A percentile compares a stretch with the other conserved stretches of the same genome.
These are phyloP conservation scores for Ephialtes manifestator DNA, from an alignment of 2,888 invertebrate genomes.

Conservation along the genomic window DNA sequence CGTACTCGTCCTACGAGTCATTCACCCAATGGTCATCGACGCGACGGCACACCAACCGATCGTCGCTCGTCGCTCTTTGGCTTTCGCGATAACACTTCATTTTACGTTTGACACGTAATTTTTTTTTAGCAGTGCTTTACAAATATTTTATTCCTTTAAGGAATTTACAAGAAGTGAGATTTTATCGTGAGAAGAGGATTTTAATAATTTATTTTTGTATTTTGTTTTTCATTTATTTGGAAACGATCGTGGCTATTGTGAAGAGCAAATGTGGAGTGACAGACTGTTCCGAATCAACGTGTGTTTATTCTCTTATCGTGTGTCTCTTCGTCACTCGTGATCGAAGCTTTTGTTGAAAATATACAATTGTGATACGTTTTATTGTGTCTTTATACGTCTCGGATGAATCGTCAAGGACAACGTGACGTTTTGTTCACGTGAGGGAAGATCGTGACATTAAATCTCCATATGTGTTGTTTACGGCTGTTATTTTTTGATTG, in stretches of 20 bases:
- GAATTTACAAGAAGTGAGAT: too few species aligned
- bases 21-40: conserved; percentile 83
- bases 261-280: background rate
- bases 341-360: background rate
- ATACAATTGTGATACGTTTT: conserved; percentile 20
- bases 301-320: background rate
- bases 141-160: too few species aligned
- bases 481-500: background rate
- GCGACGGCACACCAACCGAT: conserved; percentile 72
- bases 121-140: too few species aligned
- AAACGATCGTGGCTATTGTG: background rate
- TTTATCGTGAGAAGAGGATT: too few species aligned
- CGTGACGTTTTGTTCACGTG: background rate
- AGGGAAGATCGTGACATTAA: conserved; percentile 6
- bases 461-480: background rate
- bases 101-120: background rate
- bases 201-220: background rate
- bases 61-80: conserved; percentile 71
- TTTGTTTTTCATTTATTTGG: too few species aligned
- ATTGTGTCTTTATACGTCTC: background rate
- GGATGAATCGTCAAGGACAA: conserved; percentile 3
- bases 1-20: conserved; percentile 78
- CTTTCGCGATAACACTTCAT: conserved; percentile 21
- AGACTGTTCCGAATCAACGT: background rate
- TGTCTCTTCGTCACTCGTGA: conserved; percentile 1